These are phyloP conservation scores for Epinotia brunnichana DNA, from an alignment of 2,888 invertebrate species.

Conservation along the genomic window DNA sequence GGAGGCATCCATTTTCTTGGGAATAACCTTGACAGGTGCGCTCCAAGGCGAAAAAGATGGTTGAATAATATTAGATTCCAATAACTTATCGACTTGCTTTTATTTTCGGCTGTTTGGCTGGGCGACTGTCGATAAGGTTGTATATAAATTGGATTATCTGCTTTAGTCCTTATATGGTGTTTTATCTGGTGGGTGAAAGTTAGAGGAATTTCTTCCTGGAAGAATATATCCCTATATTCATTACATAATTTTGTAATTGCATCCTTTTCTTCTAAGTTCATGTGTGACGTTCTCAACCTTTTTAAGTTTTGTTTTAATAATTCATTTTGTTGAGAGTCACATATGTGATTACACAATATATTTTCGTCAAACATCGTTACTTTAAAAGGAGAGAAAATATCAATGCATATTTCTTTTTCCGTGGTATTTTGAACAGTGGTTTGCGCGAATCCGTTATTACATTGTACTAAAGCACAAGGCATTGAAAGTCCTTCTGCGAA, in stretches of 20 bases:
- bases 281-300: slow-evolving; percentile 42
- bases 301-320: slow-evolving; percentile 19
- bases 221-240: slow-evolving; percentile 46
- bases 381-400: neutral
- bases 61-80: no score
- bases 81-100: no score
- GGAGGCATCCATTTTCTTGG: slow-evolving; percentile 50
- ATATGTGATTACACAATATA: neutral
- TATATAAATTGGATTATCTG: no score
- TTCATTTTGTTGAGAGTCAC: neutral
- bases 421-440: neutral
- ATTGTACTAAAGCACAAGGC: neutral
- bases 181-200: no score
- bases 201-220: no score
- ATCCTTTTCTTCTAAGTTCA: slow-evolving; percentile 45
- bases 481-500: neutral
- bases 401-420: neutral
- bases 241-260: slow-evolving; percentile 28
- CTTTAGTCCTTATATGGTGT: no score
- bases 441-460: neutral
- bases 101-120: no score
- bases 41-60: no score
- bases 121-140: no score
- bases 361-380: neutral
- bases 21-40: slow-evolving; percentile 49